Conservation (phyloP, 2,113 vertebrate species). For the Planiliza haematocheilus region DNA sequence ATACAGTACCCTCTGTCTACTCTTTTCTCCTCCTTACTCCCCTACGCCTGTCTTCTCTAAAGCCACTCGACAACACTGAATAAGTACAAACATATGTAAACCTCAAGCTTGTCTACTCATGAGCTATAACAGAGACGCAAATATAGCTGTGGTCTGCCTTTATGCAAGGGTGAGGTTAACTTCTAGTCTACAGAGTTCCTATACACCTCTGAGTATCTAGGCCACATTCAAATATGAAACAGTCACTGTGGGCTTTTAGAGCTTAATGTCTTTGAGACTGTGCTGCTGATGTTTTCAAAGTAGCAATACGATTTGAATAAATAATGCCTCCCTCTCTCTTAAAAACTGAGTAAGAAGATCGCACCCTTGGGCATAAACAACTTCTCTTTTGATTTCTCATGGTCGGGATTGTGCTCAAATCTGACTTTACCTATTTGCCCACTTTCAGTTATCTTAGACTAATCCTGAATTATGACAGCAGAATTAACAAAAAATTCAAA, state of each 20-base stretch:
- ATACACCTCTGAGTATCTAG: constrained; percentile 56
- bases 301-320: constrained; percentile 70
- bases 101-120: constrained; percentile 2
- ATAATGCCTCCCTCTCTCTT: constrained; percentile 57
- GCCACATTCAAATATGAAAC: constrained; percentile 63
- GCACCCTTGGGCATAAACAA: constrained; percentile 72
- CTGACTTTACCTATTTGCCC: constrained; percentile 50
- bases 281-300: constrained; percentile 73
- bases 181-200: constrained; percentile 41
- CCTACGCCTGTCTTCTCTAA: constrained; percentile 2
- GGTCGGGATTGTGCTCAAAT: constrained; percentile 30
- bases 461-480: constrained; percentile 32
- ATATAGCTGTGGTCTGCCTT: constrained; percentile 43
- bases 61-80: constrained; percentile 22
- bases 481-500: constrained; percentile 1
- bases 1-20: constrained; percentile 8
- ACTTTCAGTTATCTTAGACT: constrained; percentile 25
- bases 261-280: constrained; percentile 63
- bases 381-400: constrained; percentile 57
- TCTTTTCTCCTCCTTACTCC: not conserved
- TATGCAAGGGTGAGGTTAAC: constrained; percentile 53
- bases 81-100: constrained; percentile 7
- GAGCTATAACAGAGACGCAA: constrained; percentile 28
- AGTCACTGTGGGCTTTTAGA: constrained; percentile 50
- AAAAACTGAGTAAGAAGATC: constrained; percentile 50